Conservation (phyloP, 30 jellyfish, hydroid and myxozoan species). For the Catostylus mosaicus region DNA sequence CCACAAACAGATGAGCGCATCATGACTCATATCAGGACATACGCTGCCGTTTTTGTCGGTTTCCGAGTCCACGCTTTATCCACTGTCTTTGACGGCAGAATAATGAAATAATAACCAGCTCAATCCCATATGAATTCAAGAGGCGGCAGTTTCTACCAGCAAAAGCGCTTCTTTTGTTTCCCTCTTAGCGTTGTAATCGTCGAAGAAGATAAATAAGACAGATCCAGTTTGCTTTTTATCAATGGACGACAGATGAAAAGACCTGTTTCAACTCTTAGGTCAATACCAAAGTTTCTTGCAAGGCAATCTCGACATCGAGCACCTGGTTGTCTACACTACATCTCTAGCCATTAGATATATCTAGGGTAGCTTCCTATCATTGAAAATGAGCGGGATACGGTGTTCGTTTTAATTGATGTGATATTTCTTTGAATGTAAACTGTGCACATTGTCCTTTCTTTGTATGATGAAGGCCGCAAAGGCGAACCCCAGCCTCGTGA, state of each 20-base stretch:
- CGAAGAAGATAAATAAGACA: conserved; percentile 39
- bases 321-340: background rate
- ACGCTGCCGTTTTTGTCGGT: background rate
- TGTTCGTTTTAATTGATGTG: too few species aligned
- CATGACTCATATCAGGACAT: background rate
- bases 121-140: conserved; percentile 48
- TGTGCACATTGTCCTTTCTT: too few species aligned
- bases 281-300: background rate
- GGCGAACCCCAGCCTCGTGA: too few species aligned
- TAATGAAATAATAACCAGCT: conserved; percentile 43
- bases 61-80: conserved; percentile 37
- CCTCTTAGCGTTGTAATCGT: conserved; percentile 26
- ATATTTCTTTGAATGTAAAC: too few species aligned
- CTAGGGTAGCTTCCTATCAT: background rate
- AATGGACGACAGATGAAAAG: conserved; percentile 35
- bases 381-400: background rate
- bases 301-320: background rate
- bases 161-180: conserved; percentile 47
- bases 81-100: conserved; percentile 27
- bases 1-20: background rate
- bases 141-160: conserved; percentile 48
- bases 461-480: too few species aligned
- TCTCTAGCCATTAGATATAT: background rate
- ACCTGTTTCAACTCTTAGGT: conserved; percentile 28
- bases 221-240: conserved; percentile 59